Percentiles rank a stretch among this genome's conserved stretches.
Conservation (phyloP, 2,888 invertebrate species). For the Drosophila peninsularis region DNA sequence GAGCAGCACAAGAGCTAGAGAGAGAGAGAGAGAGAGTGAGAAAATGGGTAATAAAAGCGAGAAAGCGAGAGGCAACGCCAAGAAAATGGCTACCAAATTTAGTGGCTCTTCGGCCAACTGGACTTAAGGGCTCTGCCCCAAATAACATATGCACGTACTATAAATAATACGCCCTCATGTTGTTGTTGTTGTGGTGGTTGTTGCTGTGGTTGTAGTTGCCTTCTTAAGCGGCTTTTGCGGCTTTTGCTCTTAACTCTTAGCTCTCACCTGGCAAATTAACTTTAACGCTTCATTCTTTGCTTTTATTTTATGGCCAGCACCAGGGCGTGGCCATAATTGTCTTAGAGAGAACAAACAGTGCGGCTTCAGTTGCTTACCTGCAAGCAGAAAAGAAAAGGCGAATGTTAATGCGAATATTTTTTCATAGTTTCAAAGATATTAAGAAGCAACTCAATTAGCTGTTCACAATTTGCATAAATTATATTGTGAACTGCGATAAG, state of each 20-base stretch:
- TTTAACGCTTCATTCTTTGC: constrained; percentile 39
- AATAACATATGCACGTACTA: constrained; percentile 44
- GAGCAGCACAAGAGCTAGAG: constrained; percentile 4
- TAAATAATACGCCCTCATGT: constrained; percentile 58
- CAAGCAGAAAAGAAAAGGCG: constrained; percentile 30
- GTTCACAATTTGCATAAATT: constrained; percentile 28
- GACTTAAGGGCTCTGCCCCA: constrained; percentile 49
- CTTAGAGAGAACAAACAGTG: constrained; percentile 45
- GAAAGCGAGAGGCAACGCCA: constrained; percentile 15
- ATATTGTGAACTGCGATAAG: constrained; percentile 13
- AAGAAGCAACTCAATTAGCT: constrained; percentile 40
- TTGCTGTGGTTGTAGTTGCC: constrained; percentile 4
- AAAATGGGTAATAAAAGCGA: constrained; percentile 10
- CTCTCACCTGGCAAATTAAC: constrained; percentile 63
- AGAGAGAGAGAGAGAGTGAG: constrained; percentile 7
- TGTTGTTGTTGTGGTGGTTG: constrained; percentile 12
- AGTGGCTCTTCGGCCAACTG: constrained; percentile 48
- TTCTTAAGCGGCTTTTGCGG: constrained; percentile 22
- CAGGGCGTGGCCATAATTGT: constrained; percentile 66
- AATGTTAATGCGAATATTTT: constrained; percentile 37
- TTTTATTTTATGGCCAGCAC: constrained; percentile 41
- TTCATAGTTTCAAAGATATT: constrained; percentile 4
- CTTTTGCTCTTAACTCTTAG: constrained; percentile 20
- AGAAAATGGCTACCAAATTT: constrained; percentile 62
- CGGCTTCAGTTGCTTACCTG: constrained; percentile 49